Evolutionary conservation across 2,888 invertebrate species (phyloP), one percentile per base, ranked within the genome.

Genomic region (Scelioninae gen. 1): DNA sequence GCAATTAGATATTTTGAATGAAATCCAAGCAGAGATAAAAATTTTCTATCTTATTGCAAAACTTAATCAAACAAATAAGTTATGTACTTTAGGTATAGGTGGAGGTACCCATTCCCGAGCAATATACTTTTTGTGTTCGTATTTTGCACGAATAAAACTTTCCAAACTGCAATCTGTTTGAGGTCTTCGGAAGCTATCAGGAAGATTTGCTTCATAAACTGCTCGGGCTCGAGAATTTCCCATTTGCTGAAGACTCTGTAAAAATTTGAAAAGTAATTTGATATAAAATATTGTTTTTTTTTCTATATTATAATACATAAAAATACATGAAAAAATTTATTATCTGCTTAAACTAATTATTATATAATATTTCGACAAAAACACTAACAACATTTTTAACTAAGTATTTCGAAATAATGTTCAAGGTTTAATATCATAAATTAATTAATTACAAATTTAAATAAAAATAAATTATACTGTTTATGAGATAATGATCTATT

Each of bases 101-200:
- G 97, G 97, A 47, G 96, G 97, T 63, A 98, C 97, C 98, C 98
- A 99, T 93, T 99, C 99, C 88, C 96, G 95, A n/a, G 99, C 99
- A 89, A 99, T 97, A 92, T 98, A 99, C 92, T 99, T 98, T 93
- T 98, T 99, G 91, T 98, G 97, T 93, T 99, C 99, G 92, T 99
- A 99, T 93, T 99, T 99, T 83, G 98, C 97, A 85, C 99, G 95
- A 88, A 99, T 98, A 93, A 99, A 99, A 69, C 96, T 96, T 92
- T 99, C 99, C 53, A 99, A 94, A 11, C 97, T 96, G 65, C 97
- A 95, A 92, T 98, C 98, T 83, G 96, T 97, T 92, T 98, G 99
- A 1, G 99, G 99, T 85, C 99, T 95, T 43, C 99, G 95, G 93
- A 98, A 99, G 88, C 96, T 97, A 90, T 99, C 98, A 0, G 98